phyloP scores from a whole-genome alignment of 1,140 invertebrate species.

The Trissolcus basalis region DNA sequence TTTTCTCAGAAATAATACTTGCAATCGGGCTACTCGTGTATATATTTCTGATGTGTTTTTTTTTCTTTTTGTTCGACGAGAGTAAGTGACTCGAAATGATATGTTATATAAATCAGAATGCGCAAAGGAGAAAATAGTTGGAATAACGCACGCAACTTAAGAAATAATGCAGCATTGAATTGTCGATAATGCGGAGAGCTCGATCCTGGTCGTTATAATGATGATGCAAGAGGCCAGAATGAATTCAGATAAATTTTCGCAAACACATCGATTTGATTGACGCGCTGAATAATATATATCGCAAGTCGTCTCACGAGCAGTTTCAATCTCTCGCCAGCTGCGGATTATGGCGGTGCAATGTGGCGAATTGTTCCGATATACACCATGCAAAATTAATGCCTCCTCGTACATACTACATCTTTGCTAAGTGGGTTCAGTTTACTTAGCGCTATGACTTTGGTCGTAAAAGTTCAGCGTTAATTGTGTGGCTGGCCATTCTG shows the following conservation, averaged over 20 bases:
- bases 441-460: slow-evolving; percentile 63
- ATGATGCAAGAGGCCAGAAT: slow-evolving; percentile 55
- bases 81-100: too few species aligned
- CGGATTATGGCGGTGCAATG: slow-evolving; percentile 62
- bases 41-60: neutral
- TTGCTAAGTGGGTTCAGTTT: slow-evolving; percentile 75
- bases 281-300: slow-evolving; percentile 59
- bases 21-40: slow-evolving; percentile 10
- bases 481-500: neutral
- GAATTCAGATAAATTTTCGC: slow-evolving; percentile 59
- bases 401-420: slow-evolving; percentile 66
- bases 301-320: slow-evolving; percentile 60
- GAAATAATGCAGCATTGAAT: slow-evolving; percentile 48
- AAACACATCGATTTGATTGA: slow-evolving; percentile 60
- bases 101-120: too few species aligned
- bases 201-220: slow-evolving; percentile 51
- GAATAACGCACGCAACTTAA: slow-evolving; percentile 12
- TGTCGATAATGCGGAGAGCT: too few species aligned
- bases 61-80: too few species aligned
- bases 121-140: neutral
- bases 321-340: slow-evolving; percentile 62
- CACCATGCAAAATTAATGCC: slow-evolving; percentile 74
- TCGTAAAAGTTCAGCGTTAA: neutral
- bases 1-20: neutral
- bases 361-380: slow-evolving; percentile 66